These are phyloP conservation scores for Tympanoctomys barrerae DNA, from an alignment of 2,797 vertebrate genomes.

Conservation along the genomic window DNA sequence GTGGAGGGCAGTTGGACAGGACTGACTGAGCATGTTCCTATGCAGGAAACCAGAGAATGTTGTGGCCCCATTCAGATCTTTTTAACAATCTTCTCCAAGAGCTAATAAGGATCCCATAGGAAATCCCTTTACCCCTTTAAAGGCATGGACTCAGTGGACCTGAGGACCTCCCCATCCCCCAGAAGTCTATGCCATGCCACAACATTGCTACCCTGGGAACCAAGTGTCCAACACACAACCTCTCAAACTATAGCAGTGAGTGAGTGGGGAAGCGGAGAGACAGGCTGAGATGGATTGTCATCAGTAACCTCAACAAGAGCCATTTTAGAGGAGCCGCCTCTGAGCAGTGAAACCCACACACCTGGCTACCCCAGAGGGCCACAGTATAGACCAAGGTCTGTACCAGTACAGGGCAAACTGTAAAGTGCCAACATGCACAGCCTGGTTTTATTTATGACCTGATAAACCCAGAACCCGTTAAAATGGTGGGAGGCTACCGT, in stretches of 20 bases:
- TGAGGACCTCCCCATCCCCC: background rate
- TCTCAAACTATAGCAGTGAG: background rate
- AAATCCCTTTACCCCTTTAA: background rate
- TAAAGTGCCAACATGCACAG: background rate
- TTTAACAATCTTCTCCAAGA: background rate
- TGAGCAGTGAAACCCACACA: background rate
- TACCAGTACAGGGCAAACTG: background rate
- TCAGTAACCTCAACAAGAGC: background rate
- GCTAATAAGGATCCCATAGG: background rate
- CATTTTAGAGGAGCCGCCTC: background rate
- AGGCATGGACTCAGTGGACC: background rate
- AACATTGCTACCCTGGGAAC: background rate
- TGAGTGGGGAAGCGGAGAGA: background rate
- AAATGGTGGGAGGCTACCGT: background rate
- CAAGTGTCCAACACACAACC: background rate
- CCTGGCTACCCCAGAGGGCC: background rate
- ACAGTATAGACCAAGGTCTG: background rate
- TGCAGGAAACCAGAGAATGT: background rate
- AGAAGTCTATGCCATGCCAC: background rate
- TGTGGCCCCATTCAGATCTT: background rate
- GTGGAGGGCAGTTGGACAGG: background rate
- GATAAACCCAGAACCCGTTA: conserved; percentile 34
- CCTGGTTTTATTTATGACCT: conserved; percentile 58
- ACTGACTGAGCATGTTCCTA: background rate
- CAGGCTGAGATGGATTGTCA: background rate